Evolutionary conservation across 2,797 vertebrate species (phyloP), one percentile per base, ranked within the genome.

Genomic region (Passerculus sandwichensis): DNA sequence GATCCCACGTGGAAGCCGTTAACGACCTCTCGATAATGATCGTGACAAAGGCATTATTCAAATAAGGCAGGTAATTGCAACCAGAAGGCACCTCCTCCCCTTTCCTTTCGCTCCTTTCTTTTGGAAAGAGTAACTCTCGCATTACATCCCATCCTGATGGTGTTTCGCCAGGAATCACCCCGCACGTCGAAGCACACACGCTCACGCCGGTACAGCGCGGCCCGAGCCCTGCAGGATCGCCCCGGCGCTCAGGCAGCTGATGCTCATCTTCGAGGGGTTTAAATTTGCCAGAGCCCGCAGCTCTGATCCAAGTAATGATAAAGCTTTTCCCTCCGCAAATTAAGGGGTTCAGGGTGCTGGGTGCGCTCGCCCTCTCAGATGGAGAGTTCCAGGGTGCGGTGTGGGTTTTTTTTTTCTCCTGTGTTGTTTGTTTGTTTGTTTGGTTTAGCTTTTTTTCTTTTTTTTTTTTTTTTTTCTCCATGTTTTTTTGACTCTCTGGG

Each of bases 1-100:
- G 82, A 95, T 91, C 93, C 88, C 96, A 96, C 94, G 95, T 97
- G 97, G 96, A 97, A 97, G 88, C 95, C 84, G 93, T 97, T 97
- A 97, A 94, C 94, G 88, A 96, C 88, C n/a, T 61, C 97, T 96
- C 89, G 96, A 96, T 97, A 97, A 97, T 92, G 96, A 97, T 96
- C 96, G 45, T 34, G 94, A 97, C 97, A 97, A 97, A 98, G 89
- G 86, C 96, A 97, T 97, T 97, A 97, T 98, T 98, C 96, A 97
- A 98, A 98, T 97, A 91, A 98, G 93, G 96, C 96, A 97, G 97
- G 97, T 98, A 98, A 98, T 98, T 97, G 91, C 97, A 97, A 97
- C 62, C 98, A 98, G 97, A 96, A 97, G 97, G 94, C 38, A 29
- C 40, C 47, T 87, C 44, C 62, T 82, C 36, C 48, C 21, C 14